Base-by-base conservation (phyloP, 64 coral and sea anemone genomes). In the Acropora tenuis region DNA sequence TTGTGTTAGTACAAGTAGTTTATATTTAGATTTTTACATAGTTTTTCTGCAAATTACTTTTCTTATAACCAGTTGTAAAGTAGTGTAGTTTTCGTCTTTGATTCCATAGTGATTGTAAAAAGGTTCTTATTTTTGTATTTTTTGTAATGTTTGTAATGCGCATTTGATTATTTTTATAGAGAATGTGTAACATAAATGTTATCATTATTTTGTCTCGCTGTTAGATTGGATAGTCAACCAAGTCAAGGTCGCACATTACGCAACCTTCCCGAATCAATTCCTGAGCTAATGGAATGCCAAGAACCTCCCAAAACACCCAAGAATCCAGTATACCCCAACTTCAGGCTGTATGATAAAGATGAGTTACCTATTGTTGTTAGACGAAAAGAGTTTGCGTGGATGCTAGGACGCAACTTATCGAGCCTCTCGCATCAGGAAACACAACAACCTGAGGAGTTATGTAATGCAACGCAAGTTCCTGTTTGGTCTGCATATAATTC, bases 371-470 rank as follows among this genome's bases (percentile, higher is more conserved):
- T 79, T 48, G n/a, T 41, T 0, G 75, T 79, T n/a, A 87, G 63
- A 47, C 8, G n/a, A 30, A 52, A 92, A 78, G 63, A 92, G 74
- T 87, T 66, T 20, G 76, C 72, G 48, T 92, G 90, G 82, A 50
- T 92, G 6, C 90, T 92, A 48, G 73, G 90, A 7, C 83, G 82
- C 43, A 79, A 58, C 78, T 87, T 92, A 55, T 58, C 90, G 47
- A 75, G 81, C 71, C 8, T 47, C 66, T 69, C 66, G 66, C 66
- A 69, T 53, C 8, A 53, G 50, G 50, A 53, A 53, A 53, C 50
- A 53, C 50, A 53, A 53, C 3, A 53, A 53, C 50, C 50, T 53
- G 50, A 53, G 50, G 50, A 53, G 50, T 53, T 53, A 53, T 53
- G 50, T 53, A 53, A 53, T 53, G 50, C 50, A 53, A 53, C 50